Evolutionary conservation across 2,888 invertebrate genomes (phyloP).

Genomic region (Unio pictorum): DNA sequence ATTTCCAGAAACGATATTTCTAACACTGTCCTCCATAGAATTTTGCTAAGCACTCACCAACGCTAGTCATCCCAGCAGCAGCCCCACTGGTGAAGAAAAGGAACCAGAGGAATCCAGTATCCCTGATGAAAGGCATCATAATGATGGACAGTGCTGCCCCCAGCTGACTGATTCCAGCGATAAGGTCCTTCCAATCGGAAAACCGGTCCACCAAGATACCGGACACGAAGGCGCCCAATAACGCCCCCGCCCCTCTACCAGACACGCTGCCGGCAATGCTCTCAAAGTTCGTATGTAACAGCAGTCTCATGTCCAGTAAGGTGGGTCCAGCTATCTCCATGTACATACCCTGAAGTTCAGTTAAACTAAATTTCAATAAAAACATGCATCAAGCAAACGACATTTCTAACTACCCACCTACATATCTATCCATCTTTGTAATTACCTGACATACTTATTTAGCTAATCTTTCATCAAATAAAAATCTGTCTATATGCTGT

Average conservation of each 20-base stretch:
- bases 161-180: slow-evolving; percentile 19
- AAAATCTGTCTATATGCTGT: too few relatives aligned
- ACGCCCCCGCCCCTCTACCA: slow-evolving; percentile 24
- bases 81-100: slow-evolving; percentile 27
- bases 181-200: slow-evolving; percentile 23
- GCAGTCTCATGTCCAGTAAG: slow-evolving; percentile 28
- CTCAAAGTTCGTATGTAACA: slow-evolving; percentile 25
- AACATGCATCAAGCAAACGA: too few relatives aligned
- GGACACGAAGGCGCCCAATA: slow-evolving; percentile 28
- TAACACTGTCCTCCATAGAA: too few relatives aligned
- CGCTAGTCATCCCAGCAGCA: slow-evolving; percentile 25
- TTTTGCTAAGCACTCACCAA: slow-evolving; percentile 16
- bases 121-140: slow-evolving; percentile 25
- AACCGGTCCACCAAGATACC: slow-evolving; percentile 29
- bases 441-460: too few relatives aligned
- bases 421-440: too few relatives aligned
- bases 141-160: slow-evolving; percentile 15
- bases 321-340: slow-evolving; percentile 35
- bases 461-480: too few relatives aligned
- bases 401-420: too few relatives aligned
- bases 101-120: slow-evolving; percentile 15
- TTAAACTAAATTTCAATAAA: too few relatives aligned
- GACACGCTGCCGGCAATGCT: slow-evolving; percentile 28
- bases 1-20: too few relatives aligned
- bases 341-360: slow-evolving; percentile 24